Base-by-base conservation (phyloP, 2,797 vertebrate genomes). In the Rhadinocentrus ornatus region DNA sequence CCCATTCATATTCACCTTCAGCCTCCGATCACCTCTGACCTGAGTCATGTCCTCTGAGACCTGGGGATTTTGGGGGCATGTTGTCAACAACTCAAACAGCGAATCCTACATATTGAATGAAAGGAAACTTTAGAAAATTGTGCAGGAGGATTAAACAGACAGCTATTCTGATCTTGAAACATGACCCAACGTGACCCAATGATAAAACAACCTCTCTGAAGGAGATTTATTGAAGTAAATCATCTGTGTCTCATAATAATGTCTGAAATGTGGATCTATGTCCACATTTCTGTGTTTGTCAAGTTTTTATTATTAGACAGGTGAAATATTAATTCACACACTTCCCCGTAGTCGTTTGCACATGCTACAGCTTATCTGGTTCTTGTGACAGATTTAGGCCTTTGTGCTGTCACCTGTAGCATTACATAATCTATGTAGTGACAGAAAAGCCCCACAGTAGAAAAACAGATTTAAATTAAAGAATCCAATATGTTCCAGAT, bases 401-500 rank as follows among this genome's bases (percentile, higher is more conserved):
- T 86, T 87, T 88, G 78, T 82, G 70, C 75, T 27, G 62, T 86
- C 86, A 92, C 84, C 88, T 90, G 82, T 85, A 72, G 66, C 72
- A 72, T 93, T 89, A 81, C 73, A 81, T 92, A 92, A 93, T 90
- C 82, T 86, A 73, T 77, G 75, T 52, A 41, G 83, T 79, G 77
- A 89, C 84, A 89, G 85, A 86, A 90, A 82, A 72, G 46, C 46
- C 79, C 69, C 62, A 66, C 71, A 50, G 79, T 56, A 74, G 73
- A 78, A 88, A 85, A 92, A 88, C 81, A 88, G 83, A 86, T 87
- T 91, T 86, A 69, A 83, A 83, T 85, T 72, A 93, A 90, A 86
- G 85, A 88, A 76, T 77, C 74, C 79, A 89, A 83, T 91, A 83
- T 90, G 86, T 80, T 89, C 76, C 71, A 91, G 87, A 92, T 89